Evolutionary conservation across 2,888 invertebrate species (phyloP).

Genomic region (Synanthedon tipuliformis): DNA sequence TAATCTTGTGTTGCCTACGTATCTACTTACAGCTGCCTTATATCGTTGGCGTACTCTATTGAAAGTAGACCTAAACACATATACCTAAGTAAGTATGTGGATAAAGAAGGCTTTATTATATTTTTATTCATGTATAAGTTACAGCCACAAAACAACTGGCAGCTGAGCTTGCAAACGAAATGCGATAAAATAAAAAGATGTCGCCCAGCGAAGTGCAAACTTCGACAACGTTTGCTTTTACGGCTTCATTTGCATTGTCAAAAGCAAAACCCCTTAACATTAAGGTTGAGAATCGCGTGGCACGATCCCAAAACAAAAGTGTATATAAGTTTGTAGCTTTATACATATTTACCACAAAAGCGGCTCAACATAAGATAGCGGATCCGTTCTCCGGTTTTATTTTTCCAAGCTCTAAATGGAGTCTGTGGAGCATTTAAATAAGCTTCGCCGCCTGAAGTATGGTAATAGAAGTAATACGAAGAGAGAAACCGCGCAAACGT

Average conservation of each 20-base stretch:
- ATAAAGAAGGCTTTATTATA: too few species aligned
- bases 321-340: slow-evolving; percentile 37
- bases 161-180: slow-evolving; percentile 66
- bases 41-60: too few species aligned
- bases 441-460: slow-evolving; percentile 67
- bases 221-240: slow-evolving; percentile 13
- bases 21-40: too few species aligned
- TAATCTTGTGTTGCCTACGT: too few species aligned
- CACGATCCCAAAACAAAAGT: slow-evolving; percentile 9
- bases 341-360: slow-evolving; percentile 71
- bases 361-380: slow-evolving; percentile 66
- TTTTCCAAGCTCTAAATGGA: slow-evolving; percentile 71
- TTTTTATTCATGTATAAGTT: slow-evolving; percentile 17
- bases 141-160: slow-evolving; percentile 45
- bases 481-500: slow-evolving; percentile 56
- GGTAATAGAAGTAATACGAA: slow-evolving; percentile 68
- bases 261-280: slow-evolving; percentile 3
- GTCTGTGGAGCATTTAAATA: slow-evolving; percentile 71
- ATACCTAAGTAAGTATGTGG: too few species aligned
- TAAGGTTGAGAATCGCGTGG: slow-evolving; percentile 23
- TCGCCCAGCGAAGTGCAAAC: slow-evolving; percentile 57
- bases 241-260: not conserved
- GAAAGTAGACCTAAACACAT: too few species aligned
- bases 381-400: slow-evolving; percentile 66
- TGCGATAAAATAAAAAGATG: slow-evolving; percentile 66